Conservation (phyloP, 2,113 vertebrate species). For the Ptyas mucosa region DNA sequence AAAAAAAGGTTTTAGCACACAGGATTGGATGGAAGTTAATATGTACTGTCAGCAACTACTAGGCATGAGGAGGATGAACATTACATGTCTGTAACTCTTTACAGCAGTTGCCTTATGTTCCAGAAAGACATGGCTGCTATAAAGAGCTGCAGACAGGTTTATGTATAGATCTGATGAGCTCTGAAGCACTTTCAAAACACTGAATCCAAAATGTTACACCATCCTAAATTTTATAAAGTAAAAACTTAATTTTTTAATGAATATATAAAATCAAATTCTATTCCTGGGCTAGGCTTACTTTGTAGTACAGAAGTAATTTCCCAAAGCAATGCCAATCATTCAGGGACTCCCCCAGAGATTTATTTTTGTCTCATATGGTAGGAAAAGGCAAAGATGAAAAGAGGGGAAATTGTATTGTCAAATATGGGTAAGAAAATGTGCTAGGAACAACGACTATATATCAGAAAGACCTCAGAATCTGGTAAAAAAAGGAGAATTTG, state of each 20-base stretch:
- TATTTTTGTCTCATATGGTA: neutral
- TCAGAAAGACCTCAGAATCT: neutral
- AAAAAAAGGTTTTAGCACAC: neutral
- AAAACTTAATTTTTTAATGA: neutral
- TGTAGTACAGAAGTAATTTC: neutral
- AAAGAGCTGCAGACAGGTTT: neutral
- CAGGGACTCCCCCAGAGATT: neutral
- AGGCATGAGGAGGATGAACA: neutral
- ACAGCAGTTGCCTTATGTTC: neutral
- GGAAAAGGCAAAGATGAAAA: neutral
- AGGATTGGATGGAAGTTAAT: too few species aligned
- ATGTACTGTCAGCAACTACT: neutral
- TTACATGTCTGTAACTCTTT: neutral
- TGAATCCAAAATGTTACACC: neutral
- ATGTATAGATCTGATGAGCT: neutral
- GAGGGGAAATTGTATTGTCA: neutral
- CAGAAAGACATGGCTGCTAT: neutral
- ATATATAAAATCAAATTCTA: neutral
- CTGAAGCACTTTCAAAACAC: neutral
- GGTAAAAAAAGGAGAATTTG: neutral
- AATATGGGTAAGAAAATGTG: neutral
- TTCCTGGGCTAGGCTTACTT: neutral
- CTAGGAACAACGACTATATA: neutral
- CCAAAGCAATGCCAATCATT: neutral
- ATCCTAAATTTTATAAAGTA: neutral